A percentile compares a stretch with the other conserved stretches of the same genome.
Evolutionary conservation across 2,888 invertebrate species (phyloP).

Genomic region (Druceiella hillmani): DNA sequence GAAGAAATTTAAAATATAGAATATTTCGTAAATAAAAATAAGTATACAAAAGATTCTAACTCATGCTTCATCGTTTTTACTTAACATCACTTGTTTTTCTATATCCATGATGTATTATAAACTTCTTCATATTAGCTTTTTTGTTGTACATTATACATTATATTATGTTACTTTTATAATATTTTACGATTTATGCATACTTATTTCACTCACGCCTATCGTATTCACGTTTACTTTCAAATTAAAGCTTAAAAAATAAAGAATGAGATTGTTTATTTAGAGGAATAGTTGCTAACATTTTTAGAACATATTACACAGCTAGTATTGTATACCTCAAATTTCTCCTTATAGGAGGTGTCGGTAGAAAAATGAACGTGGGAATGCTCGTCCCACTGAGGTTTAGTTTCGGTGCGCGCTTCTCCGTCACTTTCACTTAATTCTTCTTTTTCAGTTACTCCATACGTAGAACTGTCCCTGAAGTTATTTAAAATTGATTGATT

Average conservation of each 20-base stretch:
- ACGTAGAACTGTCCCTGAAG: too few species aligned
- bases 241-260: constrained; percentile 2
- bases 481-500: too few species aligned
- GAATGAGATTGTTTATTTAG: constrained; percentile 1
- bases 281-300: background rate
- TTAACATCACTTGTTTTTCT: too few species aligned
- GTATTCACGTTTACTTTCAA: background rate
- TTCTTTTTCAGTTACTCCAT: constrained; percentile 38
- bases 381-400: constrained; percentile 39
- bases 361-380: constrained; percentile 49
- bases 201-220: background rate
- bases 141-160: too few species aligned
- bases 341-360: constrained; percentile 44
- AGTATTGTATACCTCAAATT: constrained; percentile 40
- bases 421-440: constrained; percentile 42
- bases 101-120: too few species aligned
- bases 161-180: too few species aligned
- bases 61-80: too few species aligned
- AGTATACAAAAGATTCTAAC: too few species aligned
- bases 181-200: too few species aligned
- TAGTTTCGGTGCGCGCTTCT: constrained; percentile 33
- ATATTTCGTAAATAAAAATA: too few species aligned
- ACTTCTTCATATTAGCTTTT: too few species aligned
- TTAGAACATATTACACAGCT: background rate
- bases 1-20: too few species aligned